Evolutionary conservation across 2,888 invertebrate species (phyloP), one percentile per base, ranked within the genome.

Genomic region (Caenorhabditis sulstoni): DNA sequence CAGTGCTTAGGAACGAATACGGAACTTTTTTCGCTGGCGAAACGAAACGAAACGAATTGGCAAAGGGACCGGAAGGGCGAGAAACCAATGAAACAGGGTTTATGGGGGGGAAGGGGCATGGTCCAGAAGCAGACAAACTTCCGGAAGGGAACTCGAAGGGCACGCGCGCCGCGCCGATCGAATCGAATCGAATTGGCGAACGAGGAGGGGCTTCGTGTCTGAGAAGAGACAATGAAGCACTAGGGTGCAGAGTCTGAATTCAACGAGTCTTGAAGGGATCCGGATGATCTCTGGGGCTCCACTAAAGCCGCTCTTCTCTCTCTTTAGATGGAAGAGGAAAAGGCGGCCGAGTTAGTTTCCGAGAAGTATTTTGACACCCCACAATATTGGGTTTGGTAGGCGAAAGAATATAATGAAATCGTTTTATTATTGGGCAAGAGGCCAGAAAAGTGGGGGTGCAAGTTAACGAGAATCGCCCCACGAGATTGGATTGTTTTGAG

Each of bases 21-120:
- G 58, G 67, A 67, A 67, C 67, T 59, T 53, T 44, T 55, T 22
- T 39, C 29, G 4, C 18, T 35, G 57, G 55, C 47, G 49, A 44
- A 39, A 22, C 20, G 7, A 11, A 22, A 45, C 35, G 18, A 29
- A 52, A n/a, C n/a, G n/a, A n/a, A n/a, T n/a, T n/a, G n/a, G 44
- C 23, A 50, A 41, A 20, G n/a, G 35, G 8, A 57, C 66, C 66
- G 57, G 65, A 53, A 23, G 52, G 11, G 16, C 9, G 39, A 16
- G 14, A 39, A 35, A 39, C 14, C 35, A 49, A 20, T 49, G 49
- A 61, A 61, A 62, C 50, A 50, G 39, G n/a, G n/a, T n/a, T n/a
- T 50, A n/a, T n/a, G n/a, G n/a, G n/a, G n/a, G n/a, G n/a, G n/a
- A n/a, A 29, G 4, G 29, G 29, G 50, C 52, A 64, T 41, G 41